A percentile compares a stretch with the other conserved stretches of the same genome.
Conservation (phyloP, 2,888 invertebrate genomes). For the Pollenia angustigena region DNA sequence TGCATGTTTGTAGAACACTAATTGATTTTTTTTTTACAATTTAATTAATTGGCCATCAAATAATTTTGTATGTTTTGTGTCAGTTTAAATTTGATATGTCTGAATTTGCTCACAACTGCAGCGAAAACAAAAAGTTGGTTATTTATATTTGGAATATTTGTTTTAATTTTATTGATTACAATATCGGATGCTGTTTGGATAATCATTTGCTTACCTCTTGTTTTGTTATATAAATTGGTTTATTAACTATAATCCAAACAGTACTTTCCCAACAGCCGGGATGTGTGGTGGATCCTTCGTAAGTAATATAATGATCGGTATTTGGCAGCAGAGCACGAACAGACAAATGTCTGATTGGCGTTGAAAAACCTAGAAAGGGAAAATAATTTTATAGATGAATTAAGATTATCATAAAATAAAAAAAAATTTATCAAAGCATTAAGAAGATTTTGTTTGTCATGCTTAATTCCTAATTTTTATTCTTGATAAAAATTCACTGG, state of each 20-base stretch:
- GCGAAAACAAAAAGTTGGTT: not conserved
- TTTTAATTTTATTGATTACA: conserved; percentile 8
- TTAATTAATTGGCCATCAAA: conserved; percentile 53
- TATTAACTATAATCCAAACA: conserved; percentile 99
- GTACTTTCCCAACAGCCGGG: conserved; percentile 99
- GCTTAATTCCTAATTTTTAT: no score
- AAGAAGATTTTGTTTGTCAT: no score
- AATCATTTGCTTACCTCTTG: conserved; percentile 90
- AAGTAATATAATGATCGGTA: conserved; percentile 97
- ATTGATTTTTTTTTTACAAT: conserved; percentile 52
- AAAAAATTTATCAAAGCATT: no score
- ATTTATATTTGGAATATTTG: not conserved
- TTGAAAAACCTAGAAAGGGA: conserved; percentile 89
- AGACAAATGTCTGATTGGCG: conserved; percentile 93
- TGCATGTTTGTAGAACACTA: not conserved
- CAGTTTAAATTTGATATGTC: not conserved
- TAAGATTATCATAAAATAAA: no score
- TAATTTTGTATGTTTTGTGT: not conserved
- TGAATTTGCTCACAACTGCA: not conserved
- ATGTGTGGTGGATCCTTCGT: conserved; percentile 98
- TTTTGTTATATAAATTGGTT: conserved; percentile 97
- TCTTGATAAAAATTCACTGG: no score
- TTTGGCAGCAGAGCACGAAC: conserved; percentile 94
- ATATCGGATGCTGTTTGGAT: not conserved
- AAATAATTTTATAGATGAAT: not conserved